These are phyloP conservation scores for Parnassius mnemosyne DNA, from an alignment of 2,888 invertebrate genomes.

Conservation along the genomic window DNA sequence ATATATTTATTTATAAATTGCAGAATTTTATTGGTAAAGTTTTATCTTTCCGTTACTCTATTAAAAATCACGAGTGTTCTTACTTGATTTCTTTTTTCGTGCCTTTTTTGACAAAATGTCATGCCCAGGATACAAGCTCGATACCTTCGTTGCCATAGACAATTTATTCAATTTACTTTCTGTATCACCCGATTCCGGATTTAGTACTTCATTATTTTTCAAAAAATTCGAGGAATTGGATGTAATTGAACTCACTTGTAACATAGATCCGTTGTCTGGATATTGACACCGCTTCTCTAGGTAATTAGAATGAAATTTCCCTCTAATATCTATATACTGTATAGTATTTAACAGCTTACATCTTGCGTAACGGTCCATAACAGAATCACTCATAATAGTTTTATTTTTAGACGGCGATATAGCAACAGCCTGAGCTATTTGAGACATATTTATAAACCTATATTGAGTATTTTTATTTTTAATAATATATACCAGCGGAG, in stretches of 20 bases:
- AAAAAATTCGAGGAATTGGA: conserved; percentile 32
- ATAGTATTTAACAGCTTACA: conserved; percentile 42
- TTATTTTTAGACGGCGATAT: conserved; percentile 1
- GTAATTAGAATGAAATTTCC: conserved; percentile 37
- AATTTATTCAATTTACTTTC: conserved; percentile 39
- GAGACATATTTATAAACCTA: not conserved
- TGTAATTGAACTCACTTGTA: conserved; percentile 37
- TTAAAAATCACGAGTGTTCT: not conserved
- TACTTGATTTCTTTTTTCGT: conserved; percentile 2
- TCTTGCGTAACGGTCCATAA: conserved; percentile 37
- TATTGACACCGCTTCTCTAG: conserved; percentile 29
- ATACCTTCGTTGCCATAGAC: conserved; percentile 42
- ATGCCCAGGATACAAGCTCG: conserved; percentile 46
- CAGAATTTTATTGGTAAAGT: not conserved
- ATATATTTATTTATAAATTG: not conserved
- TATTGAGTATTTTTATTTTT: too few relatives aligned
- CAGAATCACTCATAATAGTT: conserved; percentile 7
- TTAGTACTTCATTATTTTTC: not conserved
- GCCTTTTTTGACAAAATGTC: conserved; percentile 43
- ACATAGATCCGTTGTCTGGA: not conserved
- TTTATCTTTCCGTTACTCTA: not conserved
- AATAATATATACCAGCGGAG: too few relatives aligned
- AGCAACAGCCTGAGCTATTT: conserved; percentile 3
- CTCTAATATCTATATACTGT: conserved; percentile 53
- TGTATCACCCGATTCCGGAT: conserved; percentile 6